A percentile compares a stretch with the other conserved stretches of the same genome.
Conservation (phyloP, 2,113 vertebrate genomes). For the Halcyon senegalensis region DNA sequence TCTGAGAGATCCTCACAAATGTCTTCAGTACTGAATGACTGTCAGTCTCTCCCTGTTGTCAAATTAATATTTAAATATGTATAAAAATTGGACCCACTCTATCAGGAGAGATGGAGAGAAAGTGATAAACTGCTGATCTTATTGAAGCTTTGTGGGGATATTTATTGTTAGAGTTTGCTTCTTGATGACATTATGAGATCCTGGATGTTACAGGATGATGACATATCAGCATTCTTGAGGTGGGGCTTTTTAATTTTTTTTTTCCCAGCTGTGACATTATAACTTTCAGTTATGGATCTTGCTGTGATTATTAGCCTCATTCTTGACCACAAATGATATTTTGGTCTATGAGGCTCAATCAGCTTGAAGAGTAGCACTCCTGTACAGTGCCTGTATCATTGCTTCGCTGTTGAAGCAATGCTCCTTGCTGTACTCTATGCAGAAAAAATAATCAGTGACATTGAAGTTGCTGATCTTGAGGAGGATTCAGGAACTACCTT, state of each 20-base stretch:
- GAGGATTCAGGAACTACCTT: background rate
- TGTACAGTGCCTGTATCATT: background rate
- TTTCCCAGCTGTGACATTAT: background rate
- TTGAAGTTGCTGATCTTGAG: background rate
- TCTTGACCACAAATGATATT: background rate
- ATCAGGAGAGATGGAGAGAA: background rate
- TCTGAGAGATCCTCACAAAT: background rate
- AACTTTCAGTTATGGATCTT: background rate
- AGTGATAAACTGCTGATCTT: background rate
- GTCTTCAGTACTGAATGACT: background rate
- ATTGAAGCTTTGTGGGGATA: background rate
- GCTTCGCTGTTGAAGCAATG: background rate
- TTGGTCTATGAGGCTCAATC: background rate
- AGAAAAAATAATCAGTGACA: background rate
- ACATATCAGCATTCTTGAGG: background rate
- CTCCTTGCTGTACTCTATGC: background rate
- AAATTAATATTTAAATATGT: constrained; percentile 54
- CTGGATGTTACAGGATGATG: background rate
- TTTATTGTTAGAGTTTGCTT: background rate
- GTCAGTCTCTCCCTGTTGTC: background rate
- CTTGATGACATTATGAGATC: background rate
- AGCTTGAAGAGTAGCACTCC: background rate
- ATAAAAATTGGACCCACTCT: constrained; percentile 39
- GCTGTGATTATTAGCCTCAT: background rate
- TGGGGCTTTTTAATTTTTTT: background rate